A percentile compares a stretch with the other conserved stretches of the same genome.
These are phyloP conservation scores for Copsychus sechellarum DNA, from an alignment of 2,113 vertebrate species.

Conservation along the genomic window DNA sequence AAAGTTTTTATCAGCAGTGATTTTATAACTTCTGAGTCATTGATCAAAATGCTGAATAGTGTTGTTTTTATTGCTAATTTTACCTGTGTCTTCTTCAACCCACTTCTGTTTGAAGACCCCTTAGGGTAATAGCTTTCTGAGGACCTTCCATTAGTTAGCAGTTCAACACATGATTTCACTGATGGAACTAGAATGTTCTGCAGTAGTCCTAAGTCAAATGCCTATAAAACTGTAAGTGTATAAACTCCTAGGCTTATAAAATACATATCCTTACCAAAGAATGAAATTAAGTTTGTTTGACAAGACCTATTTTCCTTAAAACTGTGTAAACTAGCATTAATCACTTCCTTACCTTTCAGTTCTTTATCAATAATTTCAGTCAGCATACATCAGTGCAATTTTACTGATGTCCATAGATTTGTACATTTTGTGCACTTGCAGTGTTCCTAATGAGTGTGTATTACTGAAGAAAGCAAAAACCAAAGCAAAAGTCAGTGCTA, in stretches of 20 bases:
- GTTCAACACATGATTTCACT: not conserved
- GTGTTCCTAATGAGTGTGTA: not conserved
- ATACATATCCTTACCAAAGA: not conserved
- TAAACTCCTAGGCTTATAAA: not conserved
- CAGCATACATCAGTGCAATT: not conserved
- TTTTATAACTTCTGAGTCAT: not conserved
- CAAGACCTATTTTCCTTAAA: not conserved
- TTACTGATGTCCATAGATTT: not conserved
- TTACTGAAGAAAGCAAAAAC: not conserved
- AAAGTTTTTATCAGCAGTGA: not conserved
- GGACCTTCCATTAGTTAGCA: not conserved
- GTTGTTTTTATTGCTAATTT: not conserved
- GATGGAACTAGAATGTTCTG: not conserved
- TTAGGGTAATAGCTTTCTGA: not conserved
- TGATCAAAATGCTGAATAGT: not conserved
- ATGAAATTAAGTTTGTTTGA: not conserved
- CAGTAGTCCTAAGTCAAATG: not conserved
- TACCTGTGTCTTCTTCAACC: not conserved
- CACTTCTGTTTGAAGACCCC: not conserved
- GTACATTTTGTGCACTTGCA: not conserved
- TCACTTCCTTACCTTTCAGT: not conserved
- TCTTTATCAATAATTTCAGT: not conserved
- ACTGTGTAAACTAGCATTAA: not conserved
- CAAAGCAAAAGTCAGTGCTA: not conserved
- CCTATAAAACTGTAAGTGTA: not conserved